These are phyloP conservation scores for Peromyscus leucopus DNA, from an alignment of 2,113 vertebrate genomes.

Conservation along the genomic window DNA sequence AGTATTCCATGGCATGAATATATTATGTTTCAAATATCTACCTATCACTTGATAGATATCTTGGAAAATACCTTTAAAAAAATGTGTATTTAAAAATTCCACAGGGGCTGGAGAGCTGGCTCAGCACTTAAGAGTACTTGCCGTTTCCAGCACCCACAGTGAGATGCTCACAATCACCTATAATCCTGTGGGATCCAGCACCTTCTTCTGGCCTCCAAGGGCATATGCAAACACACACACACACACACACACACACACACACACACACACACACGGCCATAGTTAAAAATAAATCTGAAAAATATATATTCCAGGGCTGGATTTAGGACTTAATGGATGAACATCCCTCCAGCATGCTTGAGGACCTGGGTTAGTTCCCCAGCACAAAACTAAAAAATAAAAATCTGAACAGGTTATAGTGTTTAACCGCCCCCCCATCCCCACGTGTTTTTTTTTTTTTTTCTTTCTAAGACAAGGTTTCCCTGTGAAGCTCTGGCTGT, in stretches of 20 bases:
- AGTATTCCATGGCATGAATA: background rate
- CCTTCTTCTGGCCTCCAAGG: no score
- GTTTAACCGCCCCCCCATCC: accelerated
- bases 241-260: background rate
- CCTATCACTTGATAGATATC: background rate
- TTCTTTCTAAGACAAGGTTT: no score
- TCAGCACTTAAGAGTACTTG: no score
- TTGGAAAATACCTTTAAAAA: background rate
- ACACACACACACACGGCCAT: background rate
- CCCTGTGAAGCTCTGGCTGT: no score
- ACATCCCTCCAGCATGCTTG: no score
- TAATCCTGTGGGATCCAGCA: no score
- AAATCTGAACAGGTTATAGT: background rate
- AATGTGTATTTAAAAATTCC: background rate
- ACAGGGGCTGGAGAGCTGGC: background rate
- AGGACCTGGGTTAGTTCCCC: background rate
- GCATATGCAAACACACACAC: background rate
- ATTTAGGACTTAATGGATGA: background rate
- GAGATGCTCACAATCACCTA: no score
- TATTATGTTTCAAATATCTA: no score
- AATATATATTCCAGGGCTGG: background rate
- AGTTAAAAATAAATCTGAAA: background rate
- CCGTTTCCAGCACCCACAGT: no score
- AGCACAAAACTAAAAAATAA: background rate
- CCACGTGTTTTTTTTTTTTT: no score